Evolutionary conservation across 2,797 vertebrate species (phyloP).

Genomic region (Dryobates pubescens): DNA sequence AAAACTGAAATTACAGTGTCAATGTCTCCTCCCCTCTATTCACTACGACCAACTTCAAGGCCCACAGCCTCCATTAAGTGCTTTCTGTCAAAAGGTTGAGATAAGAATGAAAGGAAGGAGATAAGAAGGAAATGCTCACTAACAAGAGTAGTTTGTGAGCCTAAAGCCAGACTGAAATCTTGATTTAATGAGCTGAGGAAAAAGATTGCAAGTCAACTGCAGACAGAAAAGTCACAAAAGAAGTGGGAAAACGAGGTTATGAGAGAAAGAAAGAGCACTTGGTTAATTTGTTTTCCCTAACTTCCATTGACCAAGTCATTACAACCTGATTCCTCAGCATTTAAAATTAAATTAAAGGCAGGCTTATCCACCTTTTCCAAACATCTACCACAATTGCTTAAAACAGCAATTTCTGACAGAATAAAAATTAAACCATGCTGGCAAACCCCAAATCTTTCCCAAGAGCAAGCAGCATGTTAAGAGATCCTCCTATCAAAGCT

Average conservation of each 20-base stretch:
- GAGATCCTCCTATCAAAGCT: not conserved
- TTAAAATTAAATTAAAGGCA: not conserved
- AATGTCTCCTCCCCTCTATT: not conserved
- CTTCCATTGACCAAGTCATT: not conserved
- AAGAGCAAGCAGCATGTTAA: not conserved
- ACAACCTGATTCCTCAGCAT: not conserved
- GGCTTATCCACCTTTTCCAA: not conserved
- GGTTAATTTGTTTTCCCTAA: not conserved
- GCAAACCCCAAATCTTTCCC: not conserved
- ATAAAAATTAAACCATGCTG: not conserved
- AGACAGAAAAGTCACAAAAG: not conserved
- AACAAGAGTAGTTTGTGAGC: not conserved
- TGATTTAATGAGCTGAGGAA: constrained; percentile 1
- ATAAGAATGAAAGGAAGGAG: constrained; percentile 34
- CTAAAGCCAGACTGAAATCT: not conserved
- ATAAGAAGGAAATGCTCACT: constrained; percentile 11
- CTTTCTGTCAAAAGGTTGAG: not conserved
- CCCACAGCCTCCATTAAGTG: not conserved
- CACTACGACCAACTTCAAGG: not conserved
- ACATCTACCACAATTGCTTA: not conserved
- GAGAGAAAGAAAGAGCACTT: not conserved
- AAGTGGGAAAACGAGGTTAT: not conserved
- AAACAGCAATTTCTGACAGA: not conserved
- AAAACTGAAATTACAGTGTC: not conserved
- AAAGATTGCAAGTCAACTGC: not conserved